Conservation (phyloP, 2,888 invertebrate genomes). For the Polylopha cassiicola region DNA sequence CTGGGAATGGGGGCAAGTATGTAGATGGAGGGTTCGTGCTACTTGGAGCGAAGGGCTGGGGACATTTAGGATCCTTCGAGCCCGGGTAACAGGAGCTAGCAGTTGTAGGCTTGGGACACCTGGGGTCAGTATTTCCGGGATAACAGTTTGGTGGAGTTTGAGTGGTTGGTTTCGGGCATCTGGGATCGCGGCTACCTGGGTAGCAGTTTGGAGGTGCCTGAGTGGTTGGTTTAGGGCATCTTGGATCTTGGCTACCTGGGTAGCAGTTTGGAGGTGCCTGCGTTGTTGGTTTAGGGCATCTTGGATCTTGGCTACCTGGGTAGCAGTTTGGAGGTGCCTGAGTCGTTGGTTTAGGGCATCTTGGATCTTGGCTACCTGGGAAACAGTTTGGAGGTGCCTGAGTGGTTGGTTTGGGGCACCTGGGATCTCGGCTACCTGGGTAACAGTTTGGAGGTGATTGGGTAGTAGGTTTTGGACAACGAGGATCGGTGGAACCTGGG, state of each 20-base stretch:
- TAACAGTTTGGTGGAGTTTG: slow-evolving; percentile 23
- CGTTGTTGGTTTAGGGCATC: slow-evolving; percentile 39
- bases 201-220: slow-evolving; percentile 25
- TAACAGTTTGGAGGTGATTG: slow-evolving; percentile 32
- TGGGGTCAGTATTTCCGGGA: slow-evolving; percentile 23
- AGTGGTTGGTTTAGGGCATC: slow-evolving; percentile 34
- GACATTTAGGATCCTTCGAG: slow-evolving; percentile 22
- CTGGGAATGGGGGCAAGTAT: slow-evolving; percentile 67
- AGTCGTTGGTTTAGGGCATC: slow-evolving; percentile 23
- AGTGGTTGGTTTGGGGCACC: slow-evolving; percentile 29
- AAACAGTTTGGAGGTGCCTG: slow-evolving; percentile 28
- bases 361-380: slow-evolving; percentile 28
- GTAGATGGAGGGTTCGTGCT: slow-evolving; percentile 65
- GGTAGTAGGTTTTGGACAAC: slow-evolving; percentile 32
- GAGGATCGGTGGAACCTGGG: slow-evolving; percentile 26
- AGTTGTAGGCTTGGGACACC: slow-evolving; percentile 31
- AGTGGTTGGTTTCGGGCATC: slow-evolving; percentile 26
- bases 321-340: slow-evolving; percentile 34
- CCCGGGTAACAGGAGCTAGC: slow-evolving; percentile 31
- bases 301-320: slow-evolving; percentile 30
- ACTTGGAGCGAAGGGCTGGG: slow-evolving; percentile 59
- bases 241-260: slow-evolving; percentile 26
- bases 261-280: slow-evolving; percentile 26
- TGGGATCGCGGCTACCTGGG: slow-evolving; percentile 24
- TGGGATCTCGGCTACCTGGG: slow-evolving; percentile 34